phyloP scores from a whole-genome alignment of 2,888 invertebrate genomes.

The Rhaphigaster nebulosa region DNA sequence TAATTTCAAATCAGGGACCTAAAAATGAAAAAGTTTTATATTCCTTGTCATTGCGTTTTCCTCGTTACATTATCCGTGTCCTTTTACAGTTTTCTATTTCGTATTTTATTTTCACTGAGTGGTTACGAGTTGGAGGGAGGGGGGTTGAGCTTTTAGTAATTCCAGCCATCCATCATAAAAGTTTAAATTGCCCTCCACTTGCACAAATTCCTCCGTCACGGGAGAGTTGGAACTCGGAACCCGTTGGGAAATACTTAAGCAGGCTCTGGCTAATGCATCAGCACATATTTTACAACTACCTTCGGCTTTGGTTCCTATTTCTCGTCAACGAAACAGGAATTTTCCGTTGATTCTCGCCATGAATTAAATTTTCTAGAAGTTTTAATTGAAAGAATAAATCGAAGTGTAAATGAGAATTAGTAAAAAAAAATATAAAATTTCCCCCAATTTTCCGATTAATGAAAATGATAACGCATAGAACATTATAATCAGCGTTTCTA shows the following conservation, averaged over 20 bases:
- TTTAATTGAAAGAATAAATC: too few relatives aligned
- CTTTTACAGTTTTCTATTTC: conserved; percentile 24
- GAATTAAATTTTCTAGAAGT: too few relatives aligned
- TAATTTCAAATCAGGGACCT: neutral
- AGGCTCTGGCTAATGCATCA: neutral
- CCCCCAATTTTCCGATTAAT: too few relatives aligned
- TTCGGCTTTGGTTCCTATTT: neutral
- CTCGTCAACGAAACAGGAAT: neutral
- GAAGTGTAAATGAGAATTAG: too few relatives aligned
- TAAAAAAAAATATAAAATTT: too few relatives aligned
- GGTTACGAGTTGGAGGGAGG: neutral
- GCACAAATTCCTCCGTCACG: conserved; percentile 44
- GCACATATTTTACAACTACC: conserved; percentile 22
- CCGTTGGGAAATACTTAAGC: conserved; percentile 42
- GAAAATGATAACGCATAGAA: too few relatives aligned
- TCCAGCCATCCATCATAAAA: conserved; percentile 40
- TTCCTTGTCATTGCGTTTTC: conserved; percentile 16
- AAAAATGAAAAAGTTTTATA: neutral
- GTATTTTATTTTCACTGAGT: conserved; percentile 5
- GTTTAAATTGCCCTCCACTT: conserved; percentile 44
- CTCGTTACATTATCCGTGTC: neutral
- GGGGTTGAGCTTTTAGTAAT: neutral
- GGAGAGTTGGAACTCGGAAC: neutral
- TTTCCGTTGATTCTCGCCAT: too few relatives aligned
- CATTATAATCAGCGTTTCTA: too few relatives aligned